Conservation (phyloP, 2,113 vertebrate species). For the Grammomys surdaster region DNA sequence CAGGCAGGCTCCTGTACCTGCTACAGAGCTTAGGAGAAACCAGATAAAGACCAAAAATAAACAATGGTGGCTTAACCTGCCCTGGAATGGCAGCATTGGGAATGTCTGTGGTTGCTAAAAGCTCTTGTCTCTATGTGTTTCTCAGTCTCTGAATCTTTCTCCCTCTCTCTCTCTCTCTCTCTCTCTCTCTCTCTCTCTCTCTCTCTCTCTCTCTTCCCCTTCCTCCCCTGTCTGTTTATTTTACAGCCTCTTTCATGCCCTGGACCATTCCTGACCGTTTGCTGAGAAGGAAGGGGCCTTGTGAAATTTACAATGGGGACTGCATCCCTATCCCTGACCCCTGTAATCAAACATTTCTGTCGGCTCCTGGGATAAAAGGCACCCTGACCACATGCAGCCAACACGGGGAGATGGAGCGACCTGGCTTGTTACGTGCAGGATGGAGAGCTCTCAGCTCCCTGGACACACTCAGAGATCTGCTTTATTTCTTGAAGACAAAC, state of each 20-base stretch:
- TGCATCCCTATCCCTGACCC: background rate
- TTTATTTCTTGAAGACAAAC: constrained; percentile 72
- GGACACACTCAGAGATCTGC: constrained; percentile 35
- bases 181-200: no score
- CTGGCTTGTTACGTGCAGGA: constrained; percentile 65
- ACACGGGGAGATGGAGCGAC: background rate
- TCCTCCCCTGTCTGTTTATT: background rate
- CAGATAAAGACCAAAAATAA: background rate
- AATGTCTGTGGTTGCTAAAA: background rate
- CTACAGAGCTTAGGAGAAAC: background rate
- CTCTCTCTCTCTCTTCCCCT: no score
- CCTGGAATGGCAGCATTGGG: background rate
- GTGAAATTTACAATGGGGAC: background rate
- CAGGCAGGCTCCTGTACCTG: background rate
- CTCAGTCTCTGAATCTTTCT: background rate
- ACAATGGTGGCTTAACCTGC: background rate
- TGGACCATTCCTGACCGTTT: no score
- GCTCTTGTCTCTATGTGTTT: background rate
- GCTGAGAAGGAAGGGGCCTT: background rate
- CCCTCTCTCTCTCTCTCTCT: no score
- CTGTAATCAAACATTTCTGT: background rate
- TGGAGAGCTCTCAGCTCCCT: constrained; percentile 36
- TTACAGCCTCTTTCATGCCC: background rate
- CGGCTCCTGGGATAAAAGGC: background rate
- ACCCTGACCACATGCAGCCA: no score